A percentile compares a stretch with the other conserved stretches of the same genome.
Evolutionary conservation across 2,888 invertebrate genomes (phyloP).

Genomic region (Priocnemis perturbator): DNA sequence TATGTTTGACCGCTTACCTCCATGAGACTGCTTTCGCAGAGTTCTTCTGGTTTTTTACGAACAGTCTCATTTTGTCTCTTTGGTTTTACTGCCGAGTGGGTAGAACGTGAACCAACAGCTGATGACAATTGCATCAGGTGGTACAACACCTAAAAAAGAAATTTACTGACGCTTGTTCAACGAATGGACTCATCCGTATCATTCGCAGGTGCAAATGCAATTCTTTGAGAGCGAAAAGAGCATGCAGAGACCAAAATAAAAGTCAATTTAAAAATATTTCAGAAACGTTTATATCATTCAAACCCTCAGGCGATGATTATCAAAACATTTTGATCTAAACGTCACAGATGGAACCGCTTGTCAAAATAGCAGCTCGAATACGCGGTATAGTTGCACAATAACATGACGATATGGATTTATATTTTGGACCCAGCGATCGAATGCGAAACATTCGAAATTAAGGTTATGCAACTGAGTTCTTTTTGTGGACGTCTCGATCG

Average conservation of each 20-base stretch:
- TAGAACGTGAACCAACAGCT: conserved; percentile 64
- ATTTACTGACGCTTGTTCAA: conserved; percentile 4
- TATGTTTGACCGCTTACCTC: conserved; percentile 56
- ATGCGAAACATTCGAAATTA: conserved; percentile 13
- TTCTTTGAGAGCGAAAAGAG: too few relatives aligned
- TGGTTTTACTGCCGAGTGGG: conserved; percentile 56
- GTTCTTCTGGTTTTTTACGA: conserved; percentile 50
- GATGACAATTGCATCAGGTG: conserved; percentile 70
- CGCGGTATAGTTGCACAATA: background rate
- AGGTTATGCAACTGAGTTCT: too few relatives aligned
- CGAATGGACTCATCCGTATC: too few relatives aligned
- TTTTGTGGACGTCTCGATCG: too few relatives aligned
- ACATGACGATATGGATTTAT: conserved; percentile 7
- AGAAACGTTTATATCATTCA: too few relatives aligned
- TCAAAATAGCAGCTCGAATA: background rate
- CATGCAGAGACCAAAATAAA: too few relatives aligned
- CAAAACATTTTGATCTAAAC: too few relatives aligned
- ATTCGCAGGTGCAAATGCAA: too few relatives aligned
- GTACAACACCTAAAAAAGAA: conserved; percentile 65
- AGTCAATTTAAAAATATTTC: too few relatives aligned
- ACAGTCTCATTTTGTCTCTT: conserved; percentile 54
- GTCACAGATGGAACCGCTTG: conserved; percentile 8
- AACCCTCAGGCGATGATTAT: background rate
- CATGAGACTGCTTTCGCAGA: conserved; percentile 58
- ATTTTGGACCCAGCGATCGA: background rate